Base-by-base conservation (phyloP, 2,888 invertebrate genomes). In the Tiliacea citrago region DNA sequence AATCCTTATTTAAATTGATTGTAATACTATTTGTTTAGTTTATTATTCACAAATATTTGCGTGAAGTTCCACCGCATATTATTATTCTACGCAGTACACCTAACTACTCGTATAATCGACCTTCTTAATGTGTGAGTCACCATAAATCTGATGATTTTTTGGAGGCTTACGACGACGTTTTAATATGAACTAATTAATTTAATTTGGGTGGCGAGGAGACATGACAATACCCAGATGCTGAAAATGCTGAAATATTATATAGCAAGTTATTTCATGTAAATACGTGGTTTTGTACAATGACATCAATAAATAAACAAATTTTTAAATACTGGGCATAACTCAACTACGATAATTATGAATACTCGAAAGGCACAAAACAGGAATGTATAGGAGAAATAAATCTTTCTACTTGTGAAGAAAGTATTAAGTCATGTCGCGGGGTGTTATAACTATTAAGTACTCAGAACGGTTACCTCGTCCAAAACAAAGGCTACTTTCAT, bases 381-480 rank as follows among this genome's bases (percentile, higher is more conserved):
- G 21, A 16, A 39, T 53, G 9, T 42, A n/a, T 35, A 10, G 1
- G 2, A 47, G 21, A 35, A 57, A 65, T 9, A n/a, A 51, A 49
- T 21, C 10, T 53, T 70, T 45, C 21, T 55, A 55, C 66, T 55
- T 61, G 45, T 47, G 29, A 57, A 16, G 24, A 65, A 60, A 47
- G 53, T 24, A 60, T 74, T 65, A 77, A n/a, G 61, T 81, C 78
- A 75, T 53, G 24, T 60, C 35, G 21, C 45, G 16, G 55, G 45
- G 49, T 68, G 47, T 39, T 35, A n/a, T n/a, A 68, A 68, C 16
- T 24, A 42, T 62, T 39, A 29, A 29, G 49, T 72, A 72, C 51
- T 60, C 16, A 51, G 45, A 35, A 49, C 24, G 21, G 57, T 80
- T 84, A 86, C 78, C 87, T 85, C 76, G 1, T 12, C 49, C 81